Evolutionary conservation across 2,888 invertebrate species (phyloP), one percentile per base, ranked within the genome.

Genomic region (Hybos culiciformis): DNA sequence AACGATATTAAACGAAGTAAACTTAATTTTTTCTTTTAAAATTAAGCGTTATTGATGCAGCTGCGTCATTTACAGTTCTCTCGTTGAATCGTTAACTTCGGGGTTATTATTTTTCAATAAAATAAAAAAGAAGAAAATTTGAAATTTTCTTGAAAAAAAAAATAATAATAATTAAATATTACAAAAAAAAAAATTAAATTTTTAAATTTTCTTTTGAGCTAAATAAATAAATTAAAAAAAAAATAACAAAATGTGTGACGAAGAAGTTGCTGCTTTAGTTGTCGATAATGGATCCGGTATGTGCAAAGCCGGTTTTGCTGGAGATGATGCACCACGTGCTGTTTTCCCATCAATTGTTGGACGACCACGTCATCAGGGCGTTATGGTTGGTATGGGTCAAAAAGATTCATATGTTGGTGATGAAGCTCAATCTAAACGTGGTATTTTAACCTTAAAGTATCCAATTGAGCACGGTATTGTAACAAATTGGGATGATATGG

Each of bases 401-500:
- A 88, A 88, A 67, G 85, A 86, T 73, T 79, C 78, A 60, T 86
- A 86, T 66, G 85, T 86, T 9, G 86, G 85, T 45, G 86, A 86
- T 65, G 86, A 86, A 66, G 85, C 85, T 54, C 85, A 86, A 68
- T 80, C 80, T 73, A 86, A 85, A 70, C 65, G 74, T 60, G 83
- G 92, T 71, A 92, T 93, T 72, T 81, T 93, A 57, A 92, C 92
- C 54, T 73, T 93, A 66, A 93, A 93, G 69, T 93, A 93, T 72
- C 93, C 93, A 62, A 92, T 93, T 70, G 92, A 93, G 70, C 92
- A 93, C 75, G 92, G 92, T 61, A 93, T 93, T 71, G 88, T 93
- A 64, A 93, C 92, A 72, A 93, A 93, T 80, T 93, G 93, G 93
- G 92, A 93, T 61, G 93, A 93, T 66, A 93, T 94, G 93, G 93